Base-by-base conservation (phyloP, 2,888 invertebrate genomes). In the Selenia dentaria region DNA sequence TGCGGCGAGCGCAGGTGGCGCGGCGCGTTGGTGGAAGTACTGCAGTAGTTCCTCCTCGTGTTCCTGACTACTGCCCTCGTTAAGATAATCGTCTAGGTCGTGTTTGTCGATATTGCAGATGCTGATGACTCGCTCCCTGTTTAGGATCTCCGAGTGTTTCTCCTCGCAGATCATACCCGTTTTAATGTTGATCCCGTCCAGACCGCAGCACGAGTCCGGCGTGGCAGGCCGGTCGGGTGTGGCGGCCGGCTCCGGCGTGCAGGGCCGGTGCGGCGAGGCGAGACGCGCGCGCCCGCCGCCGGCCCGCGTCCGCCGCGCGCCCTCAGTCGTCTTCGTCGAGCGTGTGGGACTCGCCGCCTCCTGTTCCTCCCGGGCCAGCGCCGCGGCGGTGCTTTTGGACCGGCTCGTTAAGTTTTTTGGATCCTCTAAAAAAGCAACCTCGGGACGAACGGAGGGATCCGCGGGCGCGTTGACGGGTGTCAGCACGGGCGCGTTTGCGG, bases 31-130 rank as follows among this genome's bases (percentile, higher is more conserved):
- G 56, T 93, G 94, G 81, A 96, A 96, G 85, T 96, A 96, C 83
- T 96, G 95, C 76, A 96, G 91, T 64, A 97, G 83, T 83, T 96
- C 96, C 72, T 96, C 96, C 71, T 96, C 96, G 78, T 96, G 96
- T 70, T 95, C 95, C 67, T 95, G 95, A 71, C 96, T 95, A 69
- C 74, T 85, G 53, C 94, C 95, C 56, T 94, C 94, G 75, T 94
- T 94, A 57, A 96, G 89, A 76, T 96, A 96, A 81, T 96, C 96
- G 75, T 96, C 96, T 54, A 96, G 84, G 53, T 95, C 95, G 78
- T 96, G 95, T 64, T 95, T 95, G 74, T 95, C 95, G 70, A 96
- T 94, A 62, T 94, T 94, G 70, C 95, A 94, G 62, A 96, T 93
- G 75, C 94, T 94, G 62, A 94, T 94, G 16, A 95, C 93, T 34